These are phyloP conservation scores for Nasonovia ribisnigri DNA, from an alignment of 2,888 invertebrate genomes.

Conservation along the genomic window DNA sequence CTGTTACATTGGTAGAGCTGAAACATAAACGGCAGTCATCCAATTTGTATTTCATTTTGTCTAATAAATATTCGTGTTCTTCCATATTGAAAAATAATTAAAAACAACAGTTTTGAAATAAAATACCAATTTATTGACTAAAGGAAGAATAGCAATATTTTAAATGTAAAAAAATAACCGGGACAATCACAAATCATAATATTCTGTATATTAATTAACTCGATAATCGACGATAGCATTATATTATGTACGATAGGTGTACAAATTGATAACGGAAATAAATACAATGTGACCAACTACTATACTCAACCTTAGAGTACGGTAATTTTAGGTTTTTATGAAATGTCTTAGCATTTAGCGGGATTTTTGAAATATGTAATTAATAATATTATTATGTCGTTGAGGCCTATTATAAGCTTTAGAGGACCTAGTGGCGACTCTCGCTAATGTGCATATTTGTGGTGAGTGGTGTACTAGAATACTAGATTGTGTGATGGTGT, in stretches of 20 bases:
- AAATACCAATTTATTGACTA: background rate
- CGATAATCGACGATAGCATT: background rate
- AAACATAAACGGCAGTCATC: conserved; percentile 41
- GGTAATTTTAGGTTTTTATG: background rate
- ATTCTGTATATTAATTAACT: background rate
- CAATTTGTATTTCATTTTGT: background rate
- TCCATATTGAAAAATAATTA: background rate
- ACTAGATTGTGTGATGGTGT: too few relatives aligned
- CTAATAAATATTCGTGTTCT: background rate
- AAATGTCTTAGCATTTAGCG: too few relatives aligned
- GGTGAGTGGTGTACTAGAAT: too few relatives aligned
- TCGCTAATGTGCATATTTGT: too few relatives aligned
- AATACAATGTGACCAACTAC: conserved; percentile 34
- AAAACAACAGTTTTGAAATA: background rate
- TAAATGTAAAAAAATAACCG: conserved; percentile 28
- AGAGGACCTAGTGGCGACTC: too few relatives aligned
- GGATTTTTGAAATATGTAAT: too few relatives aligned
- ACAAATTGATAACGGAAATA: background rate
- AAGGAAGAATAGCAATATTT: background rate
- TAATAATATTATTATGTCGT: too few relatives aligned
- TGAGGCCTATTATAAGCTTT: too few relatives aligned
- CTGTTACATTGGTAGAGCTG: conserved; percentile 36
- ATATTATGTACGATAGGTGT: background rate
- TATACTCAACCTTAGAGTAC: background rate
- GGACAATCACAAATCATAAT: background rate